phyloP scores from a whole-genome alignment of 1,140 invertebrate species.

The Solenopsis fugax region DNA sequence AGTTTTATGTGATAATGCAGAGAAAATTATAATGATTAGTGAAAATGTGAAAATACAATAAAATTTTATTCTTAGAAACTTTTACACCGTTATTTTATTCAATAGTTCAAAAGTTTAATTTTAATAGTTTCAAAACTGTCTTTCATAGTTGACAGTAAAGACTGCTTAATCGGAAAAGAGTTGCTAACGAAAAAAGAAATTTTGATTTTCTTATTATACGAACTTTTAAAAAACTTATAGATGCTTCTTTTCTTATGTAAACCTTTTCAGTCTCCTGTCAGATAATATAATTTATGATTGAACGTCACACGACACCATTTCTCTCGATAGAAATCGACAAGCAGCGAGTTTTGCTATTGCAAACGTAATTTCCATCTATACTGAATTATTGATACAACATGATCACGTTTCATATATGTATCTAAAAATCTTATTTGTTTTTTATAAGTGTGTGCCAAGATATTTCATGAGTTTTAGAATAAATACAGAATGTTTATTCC shows the following conservation, averaged over 20 bases:
- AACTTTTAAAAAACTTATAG: not conserved
- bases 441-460: not conserved
- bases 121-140: not conserved
- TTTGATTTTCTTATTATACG: slow-evolving; percentile 3
- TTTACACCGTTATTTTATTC: slow-evolving; percentile 1
- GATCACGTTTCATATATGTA: slow-evolving; percentile 6
- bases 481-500: slow-evolving; percentile 1
- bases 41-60: not conserved
- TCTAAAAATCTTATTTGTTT: slow-evolving; percentile 14
- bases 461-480: slow-evolving; percentile 14
- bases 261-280: not conserved
- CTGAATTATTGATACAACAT: slow-evolving; percentile 26
- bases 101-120: slow-evolving; percentile 1
- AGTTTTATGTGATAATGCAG: not conserved
- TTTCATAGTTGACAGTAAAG: not conserved
- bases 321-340: slow-evolving; percentile 34
- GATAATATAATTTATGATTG: slow-evolving; percentile 48
- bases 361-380: slow-evolving; percentile 51
- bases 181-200: not conserved
- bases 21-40: slow-evolving; percentile 3
- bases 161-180: slow-evolving; percentile 15
- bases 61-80: not conserved
- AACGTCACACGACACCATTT: not conserved
- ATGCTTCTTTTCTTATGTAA: not conserved
- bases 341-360: slow-evolving; percentile 28